These are phyloP conservation scores for Himalopsyche japonica DNA, from an alignment of 2,888 invertebrate genomes.

Conservation along the genomic window DNA sequence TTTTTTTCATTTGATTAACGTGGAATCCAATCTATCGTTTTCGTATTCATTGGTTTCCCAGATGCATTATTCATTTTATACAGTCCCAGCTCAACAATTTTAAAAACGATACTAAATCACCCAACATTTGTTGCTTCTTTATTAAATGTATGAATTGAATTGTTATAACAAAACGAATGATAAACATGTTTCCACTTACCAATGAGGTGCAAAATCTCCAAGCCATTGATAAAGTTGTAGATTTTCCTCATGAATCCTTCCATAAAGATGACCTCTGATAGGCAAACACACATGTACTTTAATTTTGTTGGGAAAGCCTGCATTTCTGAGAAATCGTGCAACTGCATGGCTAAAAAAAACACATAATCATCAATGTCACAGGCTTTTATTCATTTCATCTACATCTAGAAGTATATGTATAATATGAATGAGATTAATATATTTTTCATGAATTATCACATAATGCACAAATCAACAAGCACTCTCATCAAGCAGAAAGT, in stretches of 20 bases:
- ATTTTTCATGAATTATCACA: no score
- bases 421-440: no score
- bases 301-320: conserved; percentile 98
- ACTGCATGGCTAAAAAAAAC: conserved; percentile 79
- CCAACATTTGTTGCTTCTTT: no score
- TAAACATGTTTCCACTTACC: conserved; percentile 58
- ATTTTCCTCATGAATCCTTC: conserved; percentile 99
- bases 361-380: neutral
- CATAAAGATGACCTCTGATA: conserved; percentile 99
- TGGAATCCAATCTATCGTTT: no score
- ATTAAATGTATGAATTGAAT: no score
- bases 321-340: conserved; percentile 99
- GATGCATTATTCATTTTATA: no score
- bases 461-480: no score
- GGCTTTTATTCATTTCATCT: neutral
- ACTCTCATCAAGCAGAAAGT: no score
- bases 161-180: neutral
- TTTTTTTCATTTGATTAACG: no score
- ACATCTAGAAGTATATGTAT: neutral
- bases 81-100: no score
- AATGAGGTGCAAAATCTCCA: conserved; percentile 95
- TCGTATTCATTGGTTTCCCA: no score
- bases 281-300: conserved; percentile 91
- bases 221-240: conserved; percentile 97
- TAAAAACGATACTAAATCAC: no score